A percentile compares a stretch with the other conserved stretches of the same genome.
These are phyloP conservation scores for Otus sunia DNA, from an alignment of 2,113 vertebrate species.

Conservation along the genomic window DNA sequence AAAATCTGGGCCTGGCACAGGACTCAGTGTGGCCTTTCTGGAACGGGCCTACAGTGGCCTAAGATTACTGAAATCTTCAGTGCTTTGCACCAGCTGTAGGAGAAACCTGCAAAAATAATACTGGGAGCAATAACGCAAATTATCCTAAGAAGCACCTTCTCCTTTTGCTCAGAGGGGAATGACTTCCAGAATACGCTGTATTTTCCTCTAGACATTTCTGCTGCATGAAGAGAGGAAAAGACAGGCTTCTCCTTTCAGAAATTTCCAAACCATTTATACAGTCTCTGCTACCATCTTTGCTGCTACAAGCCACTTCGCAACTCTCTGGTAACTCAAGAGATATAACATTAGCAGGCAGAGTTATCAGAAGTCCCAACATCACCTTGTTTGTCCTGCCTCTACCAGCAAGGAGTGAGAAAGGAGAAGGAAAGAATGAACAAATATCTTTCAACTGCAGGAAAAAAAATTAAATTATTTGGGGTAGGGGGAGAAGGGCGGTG, in stretches of 20 bases:
- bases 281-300: neutral
- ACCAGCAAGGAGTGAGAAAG: neutral
- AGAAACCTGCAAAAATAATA: neutral
- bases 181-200: neutral
- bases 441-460: neutral
- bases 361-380: neutral
- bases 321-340: neutral
- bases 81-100: neutral
- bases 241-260: neutral
- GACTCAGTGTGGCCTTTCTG: neutral
- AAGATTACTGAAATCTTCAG: neutral
- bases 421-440: neutral
- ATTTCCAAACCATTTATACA: neutral
- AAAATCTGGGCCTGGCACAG: neutral
- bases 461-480: neutral
- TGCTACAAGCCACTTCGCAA: neutral
- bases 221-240: neutral
- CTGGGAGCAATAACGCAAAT: neutral
- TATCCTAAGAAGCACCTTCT: neutral
- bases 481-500: accelerated
- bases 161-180: neutral
- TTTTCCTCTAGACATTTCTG: neutral
- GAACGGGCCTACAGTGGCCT: neutral
- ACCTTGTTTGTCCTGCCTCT: neutral
- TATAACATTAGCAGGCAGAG: neutral